These are phyloP conservation scores for Lepus oiostolus DNA, from an alignment of 2,797 vertebrate genomes.

Conservation along the genomic window DNA sequence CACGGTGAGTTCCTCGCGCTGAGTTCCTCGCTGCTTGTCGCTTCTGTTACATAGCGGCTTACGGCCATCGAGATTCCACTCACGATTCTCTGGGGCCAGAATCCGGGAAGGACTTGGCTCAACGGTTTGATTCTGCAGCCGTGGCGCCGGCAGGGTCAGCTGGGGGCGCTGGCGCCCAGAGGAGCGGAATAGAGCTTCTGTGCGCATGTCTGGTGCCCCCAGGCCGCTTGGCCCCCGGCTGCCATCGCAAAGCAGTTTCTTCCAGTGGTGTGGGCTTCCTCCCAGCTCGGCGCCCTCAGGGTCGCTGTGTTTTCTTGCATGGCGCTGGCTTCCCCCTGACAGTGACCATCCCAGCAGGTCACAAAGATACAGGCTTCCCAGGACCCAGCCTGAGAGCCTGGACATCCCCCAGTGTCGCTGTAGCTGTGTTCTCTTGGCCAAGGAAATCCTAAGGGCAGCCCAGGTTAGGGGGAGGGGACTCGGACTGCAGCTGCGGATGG, in stretches of 20 bases:
- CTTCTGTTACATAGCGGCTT: neutral
- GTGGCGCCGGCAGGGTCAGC: neutral
- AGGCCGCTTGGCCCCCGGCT: fast-evolving
- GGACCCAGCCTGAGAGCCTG: neutral
- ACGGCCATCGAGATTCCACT: neutral
- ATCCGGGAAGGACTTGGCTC: neutral
- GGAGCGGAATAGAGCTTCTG: fast-evolving
- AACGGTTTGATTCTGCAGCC: neutral
- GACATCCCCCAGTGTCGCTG: neutral
- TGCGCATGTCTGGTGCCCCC: fast-evolving
- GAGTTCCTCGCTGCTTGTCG: neutral
- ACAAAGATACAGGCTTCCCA: neutral
- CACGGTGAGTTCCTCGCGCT: too few species aligned
- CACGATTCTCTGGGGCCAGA: neutral
- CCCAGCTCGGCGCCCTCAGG: neutral
- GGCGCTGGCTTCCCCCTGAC: neutral
- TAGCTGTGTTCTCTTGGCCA: neutral
- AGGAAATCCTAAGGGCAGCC: neutral
- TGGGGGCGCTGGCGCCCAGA: neutral
- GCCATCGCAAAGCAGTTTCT: neutral
- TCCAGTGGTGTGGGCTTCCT: neutral
- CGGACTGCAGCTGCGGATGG: too few species aligned
- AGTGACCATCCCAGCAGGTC: too few species aligned
- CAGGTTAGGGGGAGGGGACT: neutral
- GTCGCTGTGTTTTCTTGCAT: neutral